Evolutionary conservation across 2,113 vertebrate genomes (phyloP), one percentile per base, ranked within the genome.

Genomic region (Chrysochloris asiatica): DNA sequence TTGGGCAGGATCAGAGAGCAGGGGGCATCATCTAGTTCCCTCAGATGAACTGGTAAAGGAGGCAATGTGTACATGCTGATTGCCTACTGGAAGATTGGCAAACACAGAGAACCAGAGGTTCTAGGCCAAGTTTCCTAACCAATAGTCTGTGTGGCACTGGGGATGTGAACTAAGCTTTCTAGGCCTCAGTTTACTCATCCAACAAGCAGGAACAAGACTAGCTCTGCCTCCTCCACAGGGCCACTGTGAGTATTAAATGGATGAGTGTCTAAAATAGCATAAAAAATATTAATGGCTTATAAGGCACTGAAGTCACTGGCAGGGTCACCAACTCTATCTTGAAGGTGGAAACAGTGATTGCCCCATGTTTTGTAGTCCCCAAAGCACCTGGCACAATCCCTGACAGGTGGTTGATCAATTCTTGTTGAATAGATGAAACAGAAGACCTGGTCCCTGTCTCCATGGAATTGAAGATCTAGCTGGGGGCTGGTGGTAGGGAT

Each of bases 331-430:
- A 59, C 38, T 65, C 72, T 65, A 48, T 41, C 45, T 63, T 22
- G 43, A 76, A 54, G 83, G 67, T 10, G 0, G 47, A 63, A 36
- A 22, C 24, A 1, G 1, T 0, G 1, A 7, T 30, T 82, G 75
- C 65, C 76, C 21, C 28, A 6, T 50, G 52, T 78, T 90, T 79
- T 86, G 4, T 90, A n/a, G 83, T 90, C 86, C 67, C 88, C 65
- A 83, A 72, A 92, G 92, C 22, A 36, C 73, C 83, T 41, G 63
- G 86, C 13, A n/a, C 67, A 63, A 54, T 28, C 21, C 72, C 30
- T 13, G 69, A 33, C 93, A 96, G 91, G 61, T 87, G 81, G 93
- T 41, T 76, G 86, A 75, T 93, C 83, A 65, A 30, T 73, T 61
- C 61, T 78, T 24, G 50, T 24, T 81, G 86, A 89, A 82, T 17